Conservation (phyloP, 2,888 invertebrate genomes). For the Catocala fraxini region DNA sequence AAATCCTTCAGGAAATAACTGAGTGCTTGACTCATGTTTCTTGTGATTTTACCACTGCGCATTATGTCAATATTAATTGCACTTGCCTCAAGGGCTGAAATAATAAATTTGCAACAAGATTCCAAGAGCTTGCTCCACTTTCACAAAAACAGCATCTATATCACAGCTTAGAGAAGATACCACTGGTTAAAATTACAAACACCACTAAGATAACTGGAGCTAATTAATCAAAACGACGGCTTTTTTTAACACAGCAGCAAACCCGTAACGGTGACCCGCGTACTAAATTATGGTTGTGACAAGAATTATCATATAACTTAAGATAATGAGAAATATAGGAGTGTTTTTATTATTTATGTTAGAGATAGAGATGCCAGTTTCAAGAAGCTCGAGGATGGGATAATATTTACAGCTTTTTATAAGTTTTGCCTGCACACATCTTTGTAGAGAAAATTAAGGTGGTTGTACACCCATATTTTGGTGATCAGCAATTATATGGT, state of each 20-base stretch:
- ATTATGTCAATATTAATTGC: no score
- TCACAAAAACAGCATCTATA: constrained; percentile 19
- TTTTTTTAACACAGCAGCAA: constrained; percentile 61
- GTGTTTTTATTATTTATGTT: constrained; percentile 43
- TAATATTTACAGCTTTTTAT: no score
- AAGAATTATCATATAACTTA: constrained; percentile 82
- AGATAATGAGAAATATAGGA: constrained; percentile 75
- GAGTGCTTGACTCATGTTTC: no score
- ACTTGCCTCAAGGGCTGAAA: neutral
- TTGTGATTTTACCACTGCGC: no score
- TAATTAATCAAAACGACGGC: constrained; percentile 80
- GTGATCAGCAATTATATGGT: no score
- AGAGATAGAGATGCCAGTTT: constrained; percentile 21
- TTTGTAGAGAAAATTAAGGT: no score
- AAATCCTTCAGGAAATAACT: no score
- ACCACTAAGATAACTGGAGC: constrained; percentile 45
- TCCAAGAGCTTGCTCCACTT: constrained; percentile 6
- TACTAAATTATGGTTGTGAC: constrained; percentile 78
- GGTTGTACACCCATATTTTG: no score
- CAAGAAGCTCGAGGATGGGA: no score
- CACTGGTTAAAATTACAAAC: constrained; percentile 61
- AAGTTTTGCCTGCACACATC: no score
- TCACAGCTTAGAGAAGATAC: constrained; percentile 37
- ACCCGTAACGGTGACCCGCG: constrained; percentile 68
- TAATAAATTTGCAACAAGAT: neutral